Conservation (phyloP, 2,113 vertebrate species). For the Halichoeres trimaculatus region DNA sequence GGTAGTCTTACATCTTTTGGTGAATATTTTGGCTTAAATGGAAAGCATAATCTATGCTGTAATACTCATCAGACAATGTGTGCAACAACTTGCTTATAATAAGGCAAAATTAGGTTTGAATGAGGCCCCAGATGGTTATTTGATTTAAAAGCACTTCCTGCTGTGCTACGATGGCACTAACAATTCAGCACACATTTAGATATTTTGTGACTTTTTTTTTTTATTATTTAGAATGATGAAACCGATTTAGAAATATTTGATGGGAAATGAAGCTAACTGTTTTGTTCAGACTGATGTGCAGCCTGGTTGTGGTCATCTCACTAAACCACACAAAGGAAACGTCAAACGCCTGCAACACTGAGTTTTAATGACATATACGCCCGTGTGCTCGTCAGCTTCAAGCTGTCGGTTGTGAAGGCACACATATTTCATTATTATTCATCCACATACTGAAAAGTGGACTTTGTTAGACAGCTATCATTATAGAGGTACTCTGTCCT, state of each 20-base stretch:
- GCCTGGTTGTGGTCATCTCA: no score
- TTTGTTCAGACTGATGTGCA: no score
- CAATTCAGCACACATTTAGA: background rate
- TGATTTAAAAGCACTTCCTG: background rate
- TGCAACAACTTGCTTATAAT: constrained; percentile 23
- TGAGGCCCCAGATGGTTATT: background rate
- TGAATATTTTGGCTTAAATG: constrained; percentile 21
- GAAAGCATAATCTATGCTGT: constrained; percentile 11
- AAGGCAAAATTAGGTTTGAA: constrained; percentile 16
- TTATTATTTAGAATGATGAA: background rate
- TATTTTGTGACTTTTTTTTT: background rate
- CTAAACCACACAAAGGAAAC: constrained; percentile 2
- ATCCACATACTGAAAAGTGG: constrained; percentile 25
- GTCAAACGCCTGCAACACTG: constrained; percentile 11
- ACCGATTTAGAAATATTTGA: background rate
- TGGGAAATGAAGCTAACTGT: no score
- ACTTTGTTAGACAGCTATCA: constrained; percentile 37
- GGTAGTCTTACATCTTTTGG: background rate
- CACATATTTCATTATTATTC: constrained; percentile 49
- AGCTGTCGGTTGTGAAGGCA: constrained; percentile 14
- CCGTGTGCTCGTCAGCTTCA: background rate
- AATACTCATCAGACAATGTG: constrained; percentile 17
- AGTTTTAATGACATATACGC: constrained; percentile 2
- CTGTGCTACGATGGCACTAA: background rate
- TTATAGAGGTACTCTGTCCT: constrained; percentile 15